phyloP scores from a whole-genome alignment of 1,140 invertebrate genomes.

The Druon quercuslanigerum region DNA sequence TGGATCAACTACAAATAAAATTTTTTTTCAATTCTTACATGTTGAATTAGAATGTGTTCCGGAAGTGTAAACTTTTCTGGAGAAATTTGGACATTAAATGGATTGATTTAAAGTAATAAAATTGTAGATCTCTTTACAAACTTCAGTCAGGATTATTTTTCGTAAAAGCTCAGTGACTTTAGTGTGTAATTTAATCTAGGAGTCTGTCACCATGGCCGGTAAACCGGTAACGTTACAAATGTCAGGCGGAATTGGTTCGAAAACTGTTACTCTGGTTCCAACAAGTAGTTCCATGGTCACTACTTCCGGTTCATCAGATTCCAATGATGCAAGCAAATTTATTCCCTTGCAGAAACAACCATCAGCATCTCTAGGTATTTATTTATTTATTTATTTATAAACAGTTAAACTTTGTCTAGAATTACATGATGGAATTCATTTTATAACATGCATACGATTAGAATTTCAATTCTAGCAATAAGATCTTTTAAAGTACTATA shows the following conservation, averaged over 20 bases:
- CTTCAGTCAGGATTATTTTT: constrained; percentile 19
- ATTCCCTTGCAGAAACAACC: constrained; percentile 76
- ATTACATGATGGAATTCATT: no score
- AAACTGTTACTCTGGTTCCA: constrained; percentile 77
- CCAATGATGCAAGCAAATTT: constrained; percentile 74
- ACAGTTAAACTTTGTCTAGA: not conserved
- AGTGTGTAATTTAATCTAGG: constrained; percentile 64
- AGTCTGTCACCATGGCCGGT: constrained; percentile 81
- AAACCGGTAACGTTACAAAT: constrained; percentile 83
- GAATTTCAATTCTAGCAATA: constrained; percentile 2
- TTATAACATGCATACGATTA: no score
- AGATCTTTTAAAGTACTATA: constrained; percentile 41
- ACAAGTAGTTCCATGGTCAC: constrained; percentile 70
- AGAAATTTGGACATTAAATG: no score
- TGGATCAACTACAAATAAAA: no score
- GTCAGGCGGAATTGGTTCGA: constrained; percentile 75
- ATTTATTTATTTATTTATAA: constrained; percentile 38
- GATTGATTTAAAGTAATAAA: no score
- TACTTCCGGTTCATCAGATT: constrained; percentile 61
- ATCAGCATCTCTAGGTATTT: constrained; percentile 73
- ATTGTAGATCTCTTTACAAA: constrained; percentile 30
- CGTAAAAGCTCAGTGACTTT: constrained; percentile 6
- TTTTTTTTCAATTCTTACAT: no score
- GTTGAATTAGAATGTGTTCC: no score
- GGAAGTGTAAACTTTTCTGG: no score